These are phyloP conservation scores for Spicauda simplicius DNA, from an alignment of 2,888 invertebrate genomes.

Conservation along the genomic window DNA sequence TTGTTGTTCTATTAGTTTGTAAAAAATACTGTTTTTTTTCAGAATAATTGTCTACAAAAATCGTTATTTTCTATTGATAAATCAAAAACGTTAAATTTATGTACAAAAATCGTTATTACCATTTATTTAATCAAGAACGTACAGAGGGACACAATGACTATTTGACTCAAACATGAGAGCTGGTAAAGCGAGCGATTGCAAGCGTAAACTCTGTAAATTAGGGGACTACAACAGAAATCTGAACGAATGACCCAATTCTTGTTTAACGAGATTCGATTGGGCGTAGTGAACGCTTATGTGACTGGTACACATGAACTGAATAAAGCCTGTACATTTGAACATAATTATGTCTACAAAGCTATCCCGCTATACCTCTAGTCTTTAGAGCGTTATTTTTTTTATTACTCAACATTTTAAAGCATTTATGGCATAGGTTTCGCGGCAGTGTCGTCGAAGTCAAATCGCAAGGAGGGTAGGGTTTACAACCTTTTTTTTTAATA, in stretches of 20 bases:
- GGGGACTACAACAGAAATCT: slow-evolving; percentile 32
- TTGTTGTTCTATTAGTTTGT: too few species aligned
- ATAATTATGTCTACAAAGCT: too few species aligned
- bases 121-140: neutral
- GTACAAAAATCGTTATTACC: neutral
- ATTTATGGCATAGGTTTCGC: too few species aligned
- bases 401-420: too few species aligned
- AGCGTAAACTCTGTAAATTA: slow-evolving; percentile 34
- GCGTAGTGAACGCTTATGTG: neutral
- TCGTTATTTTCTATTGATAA: neutral
- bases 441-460: too few species aligned
- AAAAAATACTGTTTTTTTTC: too few species aligned
- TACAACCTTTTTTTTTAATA: too few species aligned
- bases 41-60: neutral
- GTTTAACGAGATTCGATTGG: slow-evolving; percentile 16
- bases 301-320: neutral
- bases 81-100: too few species aligned
- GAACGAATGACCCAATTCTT: slow-evolving; percentile 20
- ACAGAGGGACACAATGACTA: neutral
- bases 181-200: slow-evolving; percentile 25
- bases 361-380: too few species aligned
- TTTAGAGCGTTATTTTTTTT: too few species aligned
- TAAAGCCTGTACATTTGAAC: neutral
- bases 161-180: slow-evolving; percentile 18
- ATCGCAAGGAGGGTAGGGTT: too few species aligned